Evolutionary conservation across 2,113 vertebrate species (phyloP), one percentile per base, ranked within the genome.

Genomic region (Reinhardtius hippoglossoides): DNA sequence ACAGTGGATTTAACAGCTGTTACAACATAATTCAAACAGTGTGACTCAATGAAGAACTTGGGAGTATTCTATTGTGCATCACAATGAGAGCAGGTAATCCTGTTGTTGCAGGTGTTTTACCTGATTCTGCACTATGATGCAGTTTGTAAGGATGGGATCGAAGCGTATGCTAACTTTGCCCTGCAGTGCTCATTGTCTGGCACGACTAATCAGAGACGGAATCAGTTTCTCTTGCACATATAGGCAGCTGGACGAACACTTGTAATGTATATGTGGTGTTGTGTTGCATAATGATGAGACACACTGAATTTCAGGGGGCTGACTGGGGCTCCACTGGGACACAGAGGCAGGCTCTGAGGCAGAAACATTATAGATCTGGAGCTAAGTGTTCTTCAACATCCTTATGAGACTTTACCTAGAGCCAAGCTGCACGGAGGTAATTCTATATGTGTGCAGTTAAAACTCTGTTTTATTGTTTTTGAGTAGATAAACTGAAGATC

Each of bases 361-460:
- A 75, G 73, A 85, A 88, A 76, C 70, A 80, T 60, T 84, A 93
- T 93, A 0, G 83, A 93, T 91, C 85, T 67, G 2, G 87, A 80
- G 76, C 83, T 79, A 89, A 89, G 83, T 78, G 88, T 87, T 90
- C 84, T 78, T 87, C 88, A 87, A 70, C 83, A 83, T 89, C 69
- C 71, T 88, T 76, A 71, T 83, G 73, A 83, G 87, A 84, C 37
- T 85, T 68, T 67, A 80, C 67, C 64, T 52, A 58, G 52, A 78
- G 83, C 65, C 48, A 31, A 69, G 62, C 57, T 50, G 31, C 61
- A 26, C 0, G 26, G 72, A 81, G 81, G 80, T 74, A 76, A 81
- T 46, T 57, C 67, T 63, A 40, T 65, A 54, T 59, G 71, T 26
- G 71, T 60, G 55, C 55, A 50, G 46, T 76, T 71, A 72, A 78